Evolutionary conservation across 2,797 vertebrate species (phyloP).

Genomic region (Labeo calbasu): DNA sequence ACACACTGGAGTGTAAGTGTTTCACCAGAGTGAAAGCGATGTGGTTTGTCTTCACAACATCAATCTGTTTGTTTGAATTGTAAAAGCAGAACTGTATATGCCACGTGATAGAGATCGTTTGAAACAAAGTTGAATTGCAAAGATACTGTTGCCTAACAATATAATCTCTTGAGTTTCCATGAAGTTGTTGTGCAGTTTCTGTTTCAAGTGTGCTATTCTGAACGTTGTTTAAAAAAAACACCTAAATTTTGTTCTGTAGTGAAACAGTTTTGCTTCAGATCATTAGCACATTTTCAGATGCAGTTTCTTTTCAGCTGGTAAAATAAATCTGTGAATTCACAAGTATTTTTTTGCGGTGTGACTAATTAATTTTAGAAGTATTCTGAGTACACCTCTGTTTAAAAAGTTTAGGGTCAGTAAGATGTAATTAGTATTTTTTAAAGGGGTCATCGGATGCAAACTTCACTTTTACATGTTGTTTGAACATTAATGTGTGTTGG

Average conservation of each 20-base stretch:
- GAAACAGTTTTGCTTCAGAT: background rate
- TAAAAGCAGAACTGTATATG: conserved; percentile 37
- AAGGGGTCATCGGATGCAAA: too few species aligned
- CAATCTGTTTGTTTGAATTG: conserved; percentile 20
- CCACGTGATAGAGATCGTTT: background rate
- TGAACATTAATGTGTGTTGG: too few species aligned
- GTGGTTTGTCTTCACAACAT: conserved; percentile 28
- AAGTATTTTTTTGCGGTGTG: background rate
- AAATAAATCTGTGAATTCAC: background rate
- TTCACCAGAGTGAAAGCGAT: background rate
- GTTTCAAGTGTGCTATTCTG: background rate
- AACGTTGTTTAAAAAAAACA: background rate
- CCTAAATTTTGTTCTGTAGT: background rate
- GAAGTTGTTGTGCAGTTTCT: background rate
- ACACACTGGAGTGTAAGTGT: background rate
- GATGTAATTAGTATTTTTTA: too few species aligned
- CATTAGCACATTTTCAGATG: background rate
- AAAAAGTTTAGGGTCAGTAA: background rate
- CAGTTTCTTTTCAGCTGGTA: background rate
- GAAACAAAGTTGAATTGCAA: background rate
- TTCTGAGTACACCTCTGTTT: background rate
- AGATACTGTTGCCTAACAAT: conserved; percentile 19
- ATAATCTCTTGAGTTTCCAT: conserved; percentile 19
- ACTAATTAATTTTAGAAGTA: background rate
- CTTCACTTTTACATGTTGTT: too few species aligned